These are phyloP conservation scores for Steinernema khuongi DNA, from an alignment of 1,140 invertebrate genomes.

Conservation along the genomic window DNA sequence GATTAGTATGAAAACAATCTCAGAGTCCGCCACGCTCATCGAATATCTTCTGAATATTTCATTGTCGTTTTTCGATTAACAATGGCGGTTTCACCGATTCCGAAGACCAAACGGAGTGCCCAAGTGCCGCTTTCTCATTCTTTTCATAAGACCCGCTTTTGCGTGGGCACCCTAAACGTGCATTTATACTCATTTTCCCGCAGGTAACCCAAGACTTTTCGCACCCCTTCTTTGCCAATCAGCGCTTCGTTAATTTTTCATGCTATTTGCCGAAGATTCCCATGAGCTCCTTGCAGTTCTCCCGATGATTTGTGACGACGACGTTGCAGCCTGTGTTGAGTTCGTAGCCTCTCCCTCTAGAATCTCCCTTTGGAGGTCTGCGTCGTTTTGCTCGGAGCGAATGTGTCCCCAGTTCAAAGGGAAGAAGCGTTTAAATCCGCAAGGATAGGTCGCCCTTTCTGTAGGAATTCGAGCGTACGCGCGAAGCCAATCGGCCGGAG, in stretches of 20 bases:
- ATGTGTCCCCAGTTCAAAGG: no score
- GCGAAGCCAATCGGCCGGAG: background rate
- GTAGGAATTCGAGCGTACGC: background rate
- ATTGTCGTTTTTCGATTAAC: background rate
- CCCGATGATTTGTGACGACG: background rate
- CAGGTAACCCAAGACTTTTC: background rate
- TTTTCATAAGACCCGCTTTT: no score
- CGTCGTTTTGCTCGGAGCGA: no score
- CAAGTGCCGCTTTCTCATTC: no score
- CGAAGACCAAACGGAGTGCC: no score
- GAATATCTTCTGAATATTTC: constrained; percentile 7
- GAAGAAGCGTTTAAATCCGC: no score
- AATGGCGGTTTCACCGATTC: no score
- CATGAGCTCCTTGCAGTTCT: background rate
- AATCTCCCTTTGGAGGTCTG: no score
- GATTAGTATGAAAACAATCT: background rate
- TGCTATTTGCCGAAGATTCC: constrained; percentile 13
- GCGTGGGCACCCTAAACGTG: background rate
- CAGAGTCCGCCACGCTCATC: background rate
- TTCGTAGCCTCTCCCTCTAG: no score
- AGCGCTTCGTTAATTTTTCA: background rate
- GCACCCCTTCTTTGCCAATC: background rate
- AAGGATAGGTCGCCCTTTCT: no score
- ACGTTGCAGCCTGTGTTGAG: background rate
- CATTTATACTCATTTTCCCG: no score